These are phyloP conservation scores for Diadema setosum DNA, from an alignment of 35 echinoderm and acorn worm species.

Conservation along the genomic window DNA sequence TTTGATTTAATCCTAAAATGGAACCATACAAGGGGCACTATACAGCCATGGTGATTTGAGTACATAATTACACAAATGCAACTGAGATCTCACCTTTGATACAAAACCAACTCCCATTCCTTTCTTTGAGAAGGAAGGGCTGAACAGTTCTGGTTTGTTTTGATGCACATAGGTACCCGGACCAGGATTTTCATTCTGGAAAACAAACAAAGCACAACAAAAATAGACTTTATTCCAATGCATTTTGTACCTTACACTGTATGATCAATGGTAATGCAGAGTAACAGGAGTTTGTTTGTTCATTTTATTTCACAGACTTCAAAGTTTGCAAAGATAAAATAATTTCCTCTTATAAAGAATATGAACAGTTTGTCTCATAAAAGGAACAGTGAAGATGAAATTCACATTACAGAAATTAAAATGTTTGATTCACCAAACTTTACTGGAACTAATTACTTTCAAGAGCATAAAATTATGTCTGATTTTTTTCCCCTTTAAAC, in stretches of 20 bases:
- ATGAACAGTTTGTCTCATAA: not conserved
- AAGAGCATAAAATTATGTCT: too few relatives aligned
- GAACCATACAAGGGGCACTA: not conserved
- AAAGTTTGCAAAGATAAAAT: not conserved
- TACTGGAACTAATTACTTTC: too few relatives aligned
- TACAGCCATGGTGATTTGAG: not conserved
- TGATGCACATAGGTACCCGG: slow-evolving; percentile 73
- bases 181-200: slow-evolving; percentile 95
- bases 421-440: too few relatives aligned
- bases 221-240: not conserved
- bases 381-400: not conserved
- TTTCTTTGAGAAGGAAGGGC: slow-evolving; percentile 89
- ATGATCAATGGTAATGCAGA: too few relatives aligned
- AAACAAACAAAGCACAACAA: not conserved
- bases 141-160: slow-evolving; percentile 6
- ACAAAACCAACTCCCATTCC: slow-evolving; percentile 97
- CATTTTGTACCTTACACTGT: too few relatives aligned
- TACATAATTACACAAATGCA: too few relatives aligned
- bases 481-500: too few relatives aligned
- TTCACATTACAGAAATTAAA: too few relatives aligned
- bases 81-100: slow-evolving; percentile 80
- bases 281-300: not conserved
- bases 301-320: not conserved
- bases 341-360: not conserved
- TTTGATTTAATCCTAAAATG: too few relatives aligned